Base-by-base conservation (phyloP, 2,113 vertebrate genomes). In the Platanista minor region DNA sequence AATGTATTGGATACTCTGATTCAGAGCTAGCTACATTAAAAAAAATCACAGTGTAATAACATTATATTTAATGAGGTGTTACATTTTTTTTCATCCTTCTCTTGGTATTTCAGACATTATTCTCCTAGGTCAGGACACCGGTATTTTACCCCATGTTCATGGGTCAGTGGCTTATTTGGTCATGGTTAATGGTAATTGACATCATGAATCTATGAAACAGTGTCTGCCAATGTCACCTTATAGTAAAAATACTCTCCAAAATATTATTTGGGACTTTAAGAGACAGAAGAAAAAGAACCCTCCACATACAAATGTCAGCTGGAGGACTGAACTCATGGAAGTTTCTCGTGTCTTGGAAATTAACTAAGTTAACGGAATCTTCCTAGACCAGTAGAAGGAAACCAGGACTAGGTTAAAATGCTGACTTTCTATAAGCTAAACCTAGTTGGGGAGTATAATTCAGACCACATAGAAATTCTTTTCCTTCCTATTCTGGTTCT, bases 21-120 rank as follows among this genome's bases (percentile, higher is more conserved):
- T 97, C 87, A 97, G 75, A 71, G 61, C 80, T 94, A 90, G 67
- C 87, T 75, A 78, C 27, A 88, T 64, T 14, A 75, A 92, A 90
- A 62, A 96, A 74, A 46, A 31, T 90, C 27, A 75, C 71, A 57
- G 12, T 33, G 36, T 69, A 69, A 64, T 77, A 87, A 71, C 36
- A 84, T 61, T 49, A 5, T 78, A 21, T 66, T 94, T 96, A 91
- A 90, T 1, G 25, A 90, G 67, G 52, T 84, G 62, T 74, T 87
- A 94, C 89, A 27, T 77, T 75, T 87, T 96, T 96, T 78, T 78
- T 80, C 25, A 46, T 59, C 69, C 21, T 67, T 87, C 43, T 46
- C 74, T 87, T 92, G 62, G 31, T 71, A 90, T 84, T 92, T 94
- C 66, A 82, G 77, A 66, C 25, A 75, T 52, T 59, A 9, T 84